Conservation (phyloP, 2,113 vertebrate species). For the Oncorhynchus mykiss region DNA sequence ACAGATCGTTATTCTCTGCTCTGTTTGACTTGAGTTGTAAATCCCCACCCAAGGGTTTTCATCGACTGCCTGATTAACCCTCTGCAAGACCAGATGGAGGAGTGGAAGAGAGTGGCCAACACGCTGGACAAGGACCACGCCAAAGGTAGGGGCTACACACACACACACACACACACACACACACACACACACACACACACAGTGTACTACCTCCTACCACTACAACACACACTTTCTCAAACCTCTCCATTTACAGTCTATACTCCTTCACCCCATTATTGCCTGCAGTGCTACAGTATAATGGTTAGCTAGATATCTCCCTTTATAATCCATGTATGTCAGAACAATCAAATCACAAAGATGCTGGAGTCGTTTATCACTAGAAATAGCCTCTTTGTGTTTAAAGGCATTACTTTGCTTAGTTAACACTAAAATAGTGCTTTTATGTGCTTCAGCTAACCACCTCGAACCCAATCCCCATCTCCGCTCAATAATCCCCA, state of each 20-base stretch:
- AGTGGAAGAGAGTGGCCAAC: conserved; percentile 91
- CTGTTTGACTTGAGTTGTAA: not conserved
- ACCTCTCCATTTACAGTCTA: not conserved
- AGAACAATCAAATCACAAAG: not conserved
- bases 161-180: not conserved
- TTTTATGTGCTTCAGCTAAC: not conserved
- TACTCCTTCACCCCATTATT: not conserved
- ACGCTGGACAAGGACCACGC: conserved; percentile 93
- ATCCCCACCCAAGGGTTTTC: conserved; percentile 74
- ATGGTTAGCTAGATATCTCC: too few species aligned
- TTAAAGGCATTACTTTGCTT: not conserved
- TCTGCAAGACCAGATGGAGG: conserved; percentile 93
- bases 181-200: conserved; percentile 9
- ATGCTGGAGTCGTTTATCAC: not conserved
- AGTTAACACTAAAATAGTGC: not conserved
- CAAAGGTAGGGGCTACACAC: conserved; percentile 72
- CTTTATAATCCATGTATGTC: too few species aligned
- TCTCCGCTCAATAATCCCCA: not conserved
- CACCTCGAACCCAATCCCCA: not conserved
- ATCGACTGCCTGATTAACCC: conserved; percentile 94
- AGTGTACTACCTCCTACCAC: not conserved
- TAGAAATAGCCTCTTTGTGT: not conserved
- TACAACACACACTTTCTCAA: conserved; percentile 1
- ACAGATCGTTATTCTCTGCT: not conserved
- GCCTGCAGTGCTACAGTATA: too few species aligned